Evolutionary conservation across 2,113 vertebrate species (phyloP).

Genomic region (Tyto alba): DNA sequence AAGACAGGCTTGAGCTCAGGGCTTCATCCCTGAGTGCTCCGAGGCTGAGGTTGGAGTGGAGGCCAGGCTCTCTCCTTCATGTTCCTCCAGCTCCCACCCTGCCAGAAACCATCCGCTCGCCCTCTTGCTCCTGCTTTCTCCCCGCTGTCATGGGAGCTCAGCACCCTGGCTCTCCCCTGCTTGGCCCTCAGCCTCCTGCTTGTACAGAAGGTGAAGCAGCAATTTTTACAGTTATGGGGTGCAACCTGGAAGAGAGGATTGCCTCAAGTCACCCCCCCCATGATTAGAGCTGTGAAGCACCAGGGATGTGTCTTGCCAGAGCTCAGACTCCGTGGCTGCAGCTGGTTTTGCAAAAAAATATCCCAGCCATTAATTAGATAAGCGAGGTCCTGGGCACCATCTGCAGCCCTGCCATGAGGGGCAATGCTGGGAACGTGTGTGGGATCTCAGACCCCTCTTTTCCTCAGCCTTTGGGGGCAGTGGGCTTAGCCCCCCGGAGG

Average conservation of each 20-base stretch:
- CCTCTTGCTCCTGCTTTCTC: background rate
- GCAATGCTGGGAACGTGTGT: background rate
- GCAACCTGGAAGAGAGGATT: background rate
- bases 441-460: background rate
- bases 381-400: background rate
- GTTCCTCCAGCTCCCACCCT: background rate
- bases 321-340: background rate
- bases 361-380: background rate
- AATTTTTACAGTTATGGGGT: background rate
- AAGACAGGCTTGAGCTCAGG: background rate
- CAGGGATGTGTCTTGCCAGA: background rate
- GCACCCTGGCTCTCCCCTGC: too few species aligned
- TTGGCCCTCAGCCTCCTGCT: background rate
- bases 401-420: background rate
- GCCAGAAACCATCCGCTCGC: fast-evolving
- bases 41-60: background rate
- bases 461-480: too few species aligned
- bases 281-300: background rate
- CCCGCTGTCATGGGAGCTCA: background rate
- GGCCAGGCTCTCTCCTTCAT: background rate
- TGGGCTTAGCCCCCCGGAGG: background rate
- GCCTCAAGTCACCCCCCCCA: background rate
- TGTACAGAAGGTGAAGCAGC: background rate
- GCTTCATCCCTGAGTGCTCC: background rate
- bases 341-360: background rate